Conservation (phyloP, 2,797 vertebrate species). For the Clarias platycephalus region DNA sequence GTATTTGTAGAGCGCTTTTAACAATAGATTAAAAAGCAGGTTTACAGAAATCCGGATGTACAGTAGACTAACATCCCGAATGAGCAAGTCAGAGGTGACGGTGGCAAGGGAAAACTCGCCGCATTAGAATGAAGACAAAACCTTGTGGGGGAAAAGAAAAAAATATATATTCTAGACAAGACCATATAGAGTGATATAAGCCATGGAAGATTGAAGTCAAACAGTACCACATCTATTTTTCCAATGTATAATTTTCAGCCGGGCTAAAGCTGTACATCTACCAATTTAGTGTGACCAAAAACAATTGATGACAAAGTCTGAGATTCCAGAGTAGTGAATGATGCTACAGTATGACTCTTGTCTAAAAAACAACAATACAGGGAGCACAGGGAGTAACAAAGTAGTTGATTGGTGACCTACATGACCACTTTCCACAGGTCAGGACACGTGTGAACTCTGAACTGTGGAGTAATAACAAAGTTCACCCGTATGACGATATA, state of each 20-base stretch:
- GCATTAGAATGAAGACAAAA: not conserved
- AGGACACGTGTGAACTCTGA: too few relatives aligned
- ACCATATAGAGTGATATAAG: not conserved
- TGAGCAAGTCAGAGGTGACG: not conserved
- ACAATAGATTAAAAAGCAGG: not conserved
- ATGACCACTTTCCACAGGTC: too few relatives aligned
- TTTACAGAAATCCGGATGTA: not conserved
- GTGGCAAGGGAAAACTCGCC: too few relatives aligned
- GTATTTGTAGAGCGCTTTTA: not conserved
- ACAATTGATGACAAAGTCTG: not conserved
- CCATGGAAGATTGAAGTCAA: not conserved
- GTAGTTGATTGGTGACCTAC: too few relatives aligned
- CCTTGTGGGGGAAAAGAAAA: not conserved
- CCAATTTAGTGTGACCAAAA: not conserved
- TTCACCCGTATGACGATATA: too few relatives aligned
- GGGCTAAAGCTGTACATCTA: not conserved
- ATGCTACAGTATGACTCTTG: not conserved
- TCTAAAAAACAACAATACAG: not conserved
- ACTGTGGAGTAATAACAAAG: too few relatives aligned
- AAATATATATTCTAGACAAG: too few relatives aligned
- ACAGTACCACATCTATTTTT: not conserved
- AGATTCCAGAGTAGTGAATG: not conserved
- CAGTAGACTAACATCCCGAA: not conserved
- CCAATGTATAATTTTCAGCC: not conserved
- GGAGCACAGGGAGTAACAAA: not conserved